A percentile compares a stretch with the other conserved stretches of the same genome.
phyloP scores from a whole-genome alignment of 2,888 invertebrate species.

The Drosophila monieri region DNA sequence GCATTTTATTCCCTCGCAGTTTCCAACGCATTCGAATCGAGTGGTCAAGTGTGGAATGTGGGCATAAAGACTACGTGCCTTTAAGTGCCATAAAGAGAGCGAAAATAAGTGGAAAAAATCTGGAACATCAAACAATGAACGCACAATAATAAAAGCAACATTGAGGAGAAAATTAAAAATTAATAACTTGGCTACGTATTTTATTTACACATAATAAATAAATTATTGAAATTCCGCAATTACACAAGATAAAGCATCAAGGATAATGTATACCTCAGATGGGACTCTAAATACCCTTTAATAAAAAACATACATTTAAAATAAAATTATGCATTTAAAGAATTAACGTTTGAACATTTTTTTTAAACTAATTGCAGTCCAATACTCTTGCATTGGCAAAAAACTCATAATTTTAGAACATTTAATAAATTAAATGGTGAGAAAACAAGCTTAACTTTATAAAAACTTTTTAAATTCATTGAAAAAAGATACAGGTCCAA shows the following conservation, averaged over 20 bases:
- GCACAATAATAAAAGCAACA: constrained; percentile 35
- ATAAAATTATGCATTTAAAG: too few species aligned
- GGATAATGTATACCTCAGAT: too few species aligned
- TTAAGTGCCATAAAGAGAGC: constrained; percentile 31
- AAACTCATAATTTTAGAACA: too few species aligned
- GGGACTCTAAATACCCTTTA: constrained; percentile 7
- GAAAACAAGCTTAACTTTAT: too few species aligned
- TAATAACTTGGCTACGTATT: constrained; percentile 55
- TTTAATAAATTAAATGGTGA: too few species aligned
- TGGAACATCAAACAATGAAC: constrained; percentile 32
- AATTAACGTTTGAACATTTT: too few species aligned
- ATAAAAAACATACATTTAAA: neutral
- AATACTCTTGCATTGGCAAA: too few species aligned
- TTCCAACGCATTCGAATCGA: constrained; percentile 7
- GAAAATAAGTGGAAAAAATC: constrained; percentile 26
- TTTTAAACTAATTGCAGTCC: too few species aligned
- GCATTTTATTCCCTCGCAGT: constrained; percentile 30
- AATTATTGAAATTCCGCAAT: constrained; percentile 76
- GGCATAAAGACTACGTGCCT: constrained; percentile 16
- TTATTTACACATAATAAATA: constrained; percentile 75
- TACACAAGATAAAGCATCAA: constrained; percentile 43
- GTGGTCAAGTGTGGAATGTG: constrained; percentile 2
- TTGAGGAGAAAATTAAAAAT: constrained; percentile 48
- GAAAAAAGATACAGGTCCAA: neutral
- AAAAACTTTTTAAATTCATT: neutral